These are phyloP conservation scores for Dasypus novemcinctus DNA, from an alignment of 2,113 vertebrate species.

Conservation along the genomic window DNA sequence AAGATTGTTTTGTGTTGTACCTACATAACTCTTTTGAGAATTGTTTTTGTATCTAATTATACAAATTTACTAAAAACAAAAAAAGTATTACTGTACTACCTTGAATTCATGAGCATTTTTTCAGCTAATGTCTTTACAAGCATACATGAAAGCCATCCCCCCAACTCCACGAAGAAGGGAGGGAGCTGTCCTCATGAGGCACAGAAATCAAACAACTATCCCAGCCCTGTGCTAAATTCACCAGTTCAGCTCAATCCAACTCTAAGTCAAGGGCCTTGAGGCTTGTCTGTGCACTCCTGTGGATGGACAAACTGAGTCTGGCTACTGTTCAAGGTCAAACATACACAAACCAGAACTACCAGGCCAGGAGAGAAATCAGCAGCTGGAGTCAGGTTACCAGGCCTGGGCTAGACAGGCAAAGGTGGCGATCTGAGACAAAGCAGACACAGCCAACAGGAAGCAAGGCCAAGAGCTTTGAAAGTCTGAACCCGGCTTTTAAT, in stretches of 20 bases:
- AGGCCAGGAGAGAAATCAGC: background rate
- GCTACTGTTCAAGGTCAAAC: slow-evolving; percentile 35
- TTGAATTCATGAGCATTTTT: slow-evolving; percentile 11
- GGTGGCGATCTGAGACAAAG: slow-evolving; percentile 37
- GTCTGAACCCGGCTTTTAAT: background rate
- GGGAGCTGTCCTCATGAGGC: background rate
- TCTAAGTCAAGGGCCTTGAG: background rate
- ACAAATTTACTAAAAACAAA: background rate
- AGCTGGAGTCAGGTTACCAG: background rate
- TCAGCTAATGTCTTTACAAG: background rate
- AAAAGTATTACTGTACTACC: background rate
- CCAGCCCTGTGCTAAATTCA: background rate
- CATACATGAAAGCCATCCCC: background rate
- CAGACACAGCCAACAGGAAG: background rate
- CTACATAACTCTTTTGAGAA: background rate
- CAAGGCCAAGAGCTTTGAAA: slow-evolving; percentile 25
- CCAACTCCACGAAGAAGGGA: background rate
- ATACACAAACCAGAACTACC: background rate
- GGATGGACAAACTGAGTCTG: background rate
- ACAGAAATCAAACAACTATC: background rate
- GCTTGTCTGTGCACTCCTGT: background rate
- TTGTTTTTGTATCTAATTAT: background rate
- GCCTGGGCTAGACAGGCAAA: background rate
- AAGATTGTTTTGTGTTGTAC: background rate
- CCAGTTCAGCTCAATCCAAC: background rate